Percentiles rank a stretch among this genome's conserved stretches.
These are phyloP conservation scores for Lichenostomus cassidix DNA, from an alignment of 2,113 vertebrate genomes.

Conservation along the genomic window DNA sequence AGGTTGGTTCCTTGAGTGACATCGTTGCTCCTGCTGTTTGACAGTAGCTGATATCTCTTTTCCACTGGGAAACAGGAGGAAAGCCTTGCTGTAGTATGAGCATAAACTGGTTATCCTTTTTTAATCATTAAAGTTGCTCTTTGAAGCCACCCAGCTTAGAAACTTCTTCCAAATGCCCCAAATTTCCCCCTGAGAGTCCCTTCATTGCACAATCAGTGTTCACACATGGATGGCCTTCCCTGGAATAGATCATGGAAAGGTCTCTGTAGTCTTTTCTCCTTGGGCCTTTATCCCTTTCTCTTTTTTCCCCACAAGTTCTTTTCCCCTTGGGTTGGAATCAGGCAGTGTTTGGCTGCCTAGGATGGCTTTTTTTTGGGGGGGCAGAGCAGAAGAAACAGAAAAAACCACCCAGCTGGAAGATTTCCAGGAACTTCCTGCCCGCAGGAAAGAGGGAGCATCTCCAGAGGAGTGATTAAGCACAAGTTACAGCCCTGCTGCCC, in stretches of 20 bases:
- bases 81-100: background rate
- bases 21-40: slow-evolving; percentile 62
- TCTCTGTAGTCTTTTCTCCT: rapidly evolving
- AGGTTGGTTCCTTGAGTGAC: slow-evolving; percentile 65
- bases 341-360: background rate
- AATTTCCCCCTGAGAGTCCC: background rate
- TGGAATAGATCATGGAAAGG: background rate
- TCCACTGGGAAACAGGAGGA: background rate
- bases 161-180: background rate
- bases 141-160: background rate
- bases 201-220: background rate
- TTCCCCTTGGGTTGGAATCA: background rate
- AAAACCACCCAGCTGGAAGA: background rate
- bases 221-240: background rate
- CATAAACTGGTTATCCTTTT: background rate
- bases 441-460: background rate
- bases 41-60: background rate
- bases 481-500: background rate
- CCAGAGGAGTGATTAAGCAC: background rate
- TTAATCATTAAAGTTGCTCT: slow-evolving; percentile 2
- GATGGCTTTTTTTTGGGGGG: background rate
- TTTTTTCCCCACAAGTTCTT: background rate
- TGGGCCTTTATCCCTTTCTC: background rate
- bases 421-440: background rate
- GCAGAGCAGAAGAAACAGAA: background rate